Evolutionary conservation across 2,113 vertebrate genomes (phyloP).

Genomic region (Bos javanicus): DNA sequence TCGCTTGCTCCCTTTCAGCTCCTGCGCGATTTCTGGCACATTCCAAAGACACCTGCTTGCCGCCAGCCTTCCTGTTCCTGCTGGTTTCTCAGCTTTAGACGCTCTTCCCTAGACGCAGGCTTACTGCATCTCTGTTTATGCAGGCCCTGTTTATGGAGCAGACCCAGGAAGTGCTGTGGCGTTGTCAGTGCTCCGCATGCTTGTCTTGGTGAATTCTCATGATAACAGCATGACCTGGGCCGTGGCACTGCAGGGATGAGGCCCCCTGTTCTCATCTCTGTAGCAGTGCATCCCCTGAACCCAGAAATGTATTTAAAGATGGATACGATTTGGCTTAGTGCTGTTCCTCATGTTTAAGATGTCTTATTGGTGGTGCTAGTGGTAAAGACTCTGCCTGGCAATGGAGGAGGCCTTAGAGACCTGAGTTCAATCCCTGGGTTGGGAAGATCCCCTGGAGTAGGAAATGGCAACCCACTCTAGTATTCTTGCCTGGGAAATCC

Average conservation of each 20-base stretch:
- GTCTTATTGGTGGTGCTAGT: not conserved
- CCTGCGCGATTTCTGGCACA: no score
- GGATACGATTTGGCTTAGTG: not conserved
- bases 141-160: not conserved
- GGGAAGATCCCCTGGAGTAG: not conserved
- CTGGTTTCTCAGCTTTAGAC: not conserved
- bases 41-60: not conserved
- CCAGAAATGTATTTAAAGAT: not conserved
- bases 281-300: accelerated
- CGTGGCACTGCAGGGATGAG: not conserved
- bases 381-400: not conserved
- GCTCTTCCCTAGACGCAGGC: not conserved
- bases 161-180: not conserved
- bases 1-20: not conserved
- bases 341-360: not conserved
- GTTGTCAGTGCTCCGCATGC: not conserved
- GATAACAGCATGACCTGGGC: accelerated
- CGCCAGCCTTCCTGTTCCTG: not conserved
- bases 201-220: not conserved
- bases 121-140: not conserved
- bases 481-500: no score
- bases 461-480: no score
- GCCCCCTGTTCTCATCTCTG: not conserved
- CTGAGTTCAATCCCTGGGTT: not conserved
- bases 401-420: not conserved